phyloP scores from a whole-genome alignment of 1,140 invertebrate genomes.

The Dolichoris vasculosae region DNA sequence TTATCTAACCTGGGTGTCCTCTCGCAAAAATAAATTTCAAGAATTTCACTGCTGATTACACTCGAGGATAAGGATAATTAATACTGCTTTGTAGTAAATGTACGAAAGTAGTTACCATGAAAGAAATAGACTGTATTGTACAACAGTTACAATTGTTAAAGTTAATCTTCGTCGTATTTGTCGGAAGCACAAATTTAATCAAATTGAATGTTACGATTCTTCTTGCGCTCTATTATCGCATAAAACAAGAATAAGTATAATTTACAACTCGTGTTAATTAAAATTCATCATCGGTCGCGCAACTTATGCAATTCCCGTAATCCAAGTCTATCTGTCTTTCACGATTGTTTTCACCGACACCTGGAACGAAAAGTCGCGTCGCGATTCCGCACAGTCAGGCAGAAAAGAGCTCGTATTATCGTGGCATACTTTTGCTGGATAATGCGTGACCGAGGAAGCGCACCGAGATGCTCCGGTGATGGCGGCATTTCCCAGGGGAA shows the following conservation, averaged over 20 bases:
- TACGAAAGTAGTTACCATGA: no score
- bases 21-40: not conserved
- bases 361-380: not conserved
- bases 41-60: not conserved
- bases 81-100: no score
- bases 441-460: constrained; percentile 48
- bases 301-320: not conserved
- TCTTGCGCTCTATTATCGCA: no score
- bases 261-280: no score
- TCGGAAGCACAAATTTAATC: no score
- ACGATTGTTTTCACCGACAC: not conserved
- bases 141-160: no score
- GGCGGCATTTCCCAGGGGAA: constrained; percentile 6
- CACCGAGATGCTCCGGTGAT: not conserved
- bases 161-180: no score
- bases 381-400: not conserved
- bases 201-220: no score
- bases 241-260: no score
- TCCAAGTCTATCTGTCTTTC: not conserved
- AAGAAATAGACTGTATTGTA: no score
- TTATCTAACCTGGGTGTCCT: not conserved
- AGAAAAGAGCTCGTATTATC: constrained; percentile 50
- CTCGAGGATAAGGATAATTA: no score
- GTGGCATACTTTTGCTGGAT: constrained; percentile 54
- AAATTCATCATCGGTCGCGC: no score